phyloP scores from a whole-genome alignment of 2,888 invertebrate genomes.

The Criorhina ranunculi region DNA sequence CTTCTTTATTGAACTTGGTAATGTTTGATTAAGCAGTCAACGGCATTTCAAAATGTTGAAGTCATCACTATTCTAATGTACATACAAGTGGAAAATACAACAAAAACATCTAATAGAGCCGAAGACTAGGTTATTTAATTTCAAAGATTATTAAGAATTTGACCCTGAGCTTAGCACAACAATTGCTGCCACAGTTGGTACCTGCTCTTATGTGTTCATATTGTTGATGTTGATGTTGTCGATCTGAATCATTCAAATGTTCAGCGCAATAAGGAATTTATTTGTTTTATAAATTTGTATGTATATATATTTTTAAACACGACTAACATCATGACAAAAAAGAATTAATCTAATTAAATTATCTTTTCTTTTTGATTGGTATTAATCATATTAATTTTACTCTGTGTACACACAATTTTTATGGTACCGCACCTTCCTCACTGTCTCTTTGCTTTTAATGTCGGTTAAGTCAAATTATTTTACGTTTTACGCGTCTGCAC shows the following conservation, averaged over 20 bases:
- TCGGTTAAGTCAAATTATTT: conserved; percentile 20
- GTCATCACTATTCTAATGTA: conserved; percentile 57
- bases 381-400: background rate
- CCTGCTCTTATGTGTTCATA: background rate
- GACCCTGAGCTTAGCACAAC: conserved; percentile 53
- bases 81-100: conserved; percentile 27
- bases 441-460: background rate
- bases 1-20: conserved; percentile 16
- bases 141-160: conserved; percentile 56
- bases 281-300: background rate
- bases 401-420: conserved; percentile 1
- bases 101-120: background rate
- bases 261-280: background rate
- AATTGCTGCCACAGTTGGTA: conserved; percentile 23
- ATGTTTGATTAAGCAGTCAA: conserved; percentile 12
- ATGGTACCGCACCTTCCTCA: conserved; percentile 12
- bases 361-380: background rate
- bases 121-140: conserved; percentile 25
- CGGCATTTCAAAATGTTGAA: conserved; percentile 52
- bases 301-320: background rate
- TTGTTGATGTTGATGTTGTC: background rate
- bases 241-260: background rate
- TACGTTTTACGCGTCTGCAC: background rate
- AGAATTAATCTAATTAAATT: conserved; percentile 9
- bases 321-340: background rate